Evolutionary conservation across 2,113 vertebrate species (phyloP).

Genomic region (Equus quagga): DNA sequence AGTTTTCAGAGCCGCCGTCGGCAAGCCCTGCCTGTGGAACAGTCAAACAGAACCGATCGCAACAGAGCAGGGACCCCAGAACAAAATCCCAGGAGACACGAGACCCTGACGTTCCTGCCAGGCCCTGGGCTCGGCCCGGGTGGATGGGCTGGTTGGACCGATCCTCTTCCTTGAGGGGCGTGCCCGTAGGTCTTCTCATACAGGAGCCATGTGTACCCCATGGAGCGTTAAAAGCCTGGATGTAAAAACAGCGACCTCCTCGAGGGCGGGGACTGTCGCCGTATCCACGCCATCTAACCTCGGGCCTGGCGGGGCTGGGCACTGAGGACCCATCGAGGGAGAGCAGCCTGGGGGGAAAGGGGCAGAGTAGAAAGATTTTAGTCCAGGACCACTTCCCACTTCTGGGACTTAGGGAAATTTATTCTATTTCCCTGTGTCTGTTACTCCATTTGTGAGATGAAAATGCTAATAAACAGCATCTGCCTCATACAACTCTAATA

Average conservation of each 20-base stretch:
- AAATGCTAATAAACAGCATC: background rate
- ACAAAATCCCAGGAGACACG: background rate
- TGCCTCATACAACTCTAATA: background rate
- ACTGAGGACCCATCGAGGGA: background rate
- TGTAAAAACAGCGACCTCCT: background rate
- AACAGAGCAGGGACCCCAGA: background rate
- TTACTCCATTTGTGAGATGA: background rate
- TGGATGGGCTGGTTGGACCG: background rate
- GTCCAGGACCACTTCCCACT: background rate
- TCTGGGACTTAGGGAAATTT: background rate
- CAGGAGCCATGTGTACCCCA: background rate
- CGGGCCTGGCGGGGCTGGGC: background rate
- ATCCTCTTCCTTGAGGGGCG: background rate
- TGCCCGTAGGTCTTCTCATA: background rate
- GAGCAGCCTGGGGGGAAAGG: background rate
- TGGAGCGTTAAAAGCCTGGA: background rate
- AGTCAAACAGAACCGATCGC: too few relatives aligned
- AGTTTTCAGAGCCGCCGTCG: background rate
- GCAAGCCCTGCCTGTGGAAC: accelerated
- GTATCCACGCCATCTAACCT: background rate
- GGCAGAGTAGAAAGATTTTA: too few relatives aligned
- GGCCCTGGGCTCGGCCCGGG: background rate
- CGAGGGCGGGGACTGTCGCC: background rate
- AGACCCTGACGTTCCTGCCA: too few relatives aligned
- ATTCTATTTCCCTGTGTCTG: background rate